Base-by-base conservation (phyloP, 2,797 vertebrate genomes). In the Notolepis coatsorum region DNA sequence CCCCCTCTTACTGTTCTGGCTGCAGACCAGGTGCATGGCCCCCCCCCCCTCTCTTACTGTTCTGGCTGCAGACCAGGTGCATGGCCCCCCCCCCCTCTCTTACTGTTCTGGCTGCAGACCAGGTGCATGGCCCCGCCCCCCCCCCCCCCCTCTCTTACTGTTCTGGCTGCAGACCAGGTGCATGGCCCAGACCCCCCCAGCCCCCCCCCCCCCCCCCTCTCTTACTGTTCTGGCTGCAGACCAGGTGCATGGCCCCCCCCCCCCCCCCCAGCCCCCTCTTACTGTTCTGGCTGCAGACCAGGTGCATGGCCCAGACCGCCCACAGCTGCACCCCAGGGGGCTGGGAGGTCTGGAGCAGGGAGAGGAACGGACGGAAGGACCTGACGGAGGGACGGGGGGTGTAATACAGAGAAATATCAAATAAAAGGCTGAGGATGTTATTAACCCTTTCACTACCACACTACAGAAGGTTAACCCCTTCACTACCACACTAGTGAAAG, bases 291-390 rank as follows among this genome's bases (percentile, higher is more conserved):
- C 91, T 95, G 91, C 95, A 96, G 73, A 98, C 94, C 0, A 97
- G 95, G 51, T 95, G 94, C 88, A 99, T 94, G 49, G 96, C 96
- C 96, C 97, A 98, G 60, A 96, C 94, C 62, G 96, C 96, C 96
- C 96, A 98, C 28, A 98, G 89, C 90, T 99, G 96, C 37, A 98
- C 96, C 59, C 96, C 96, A 1, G 96, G 83, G 10, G 96, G 94
- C 82, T 94, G 92, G 68, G 88, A 90, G 39, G 93, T 91, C 67
- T 93, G 90, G 77, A 99, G 95, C 7, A 98, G 89, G 3, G 93
- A 93, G 73, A 92, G 94, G 85, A 99, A 97, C 0, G 96, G 96
- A 84, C 91, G 93, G 80, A 99, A 96, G 0, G 96, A 96, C 86
- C 97, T 98, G 77, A 56, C 71, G 72, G 57, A 55, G 65, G 66